Base-by-base conservation (phyloP, 1,140 invertebrate genomes). In the Leptonema lineaticorne region DNA sequence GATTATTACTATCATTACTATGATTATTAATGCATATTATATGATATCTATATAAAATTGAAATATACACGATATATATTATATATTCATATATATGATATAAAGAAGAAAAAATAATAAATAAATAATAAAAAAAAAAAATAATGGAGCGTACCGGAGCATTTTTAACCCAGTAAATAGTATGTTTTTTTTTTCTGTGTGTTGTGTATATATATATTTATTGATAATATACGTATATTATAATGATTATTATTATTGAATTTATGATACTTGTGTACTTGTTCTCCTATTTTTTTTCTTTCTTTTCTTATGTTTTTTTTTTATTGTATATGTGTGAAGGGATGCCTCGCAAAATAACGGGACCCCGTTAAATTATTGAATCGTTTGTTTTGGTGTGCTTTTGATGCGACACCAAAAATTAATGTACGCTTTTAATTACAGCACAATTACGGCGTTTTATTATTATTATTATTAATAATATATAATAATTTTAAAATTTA, bases 281-380 rank as follows among this genome's bases (percentile, higher is more conserved):
- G 2, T 28, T 58, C 29, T 58, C n/a, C 26, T 7, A 22, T 11
- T 18, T 33, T 41, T 20, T 62, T 5, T 62, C 2, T 62, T 28
- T 28, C 11, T 4, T 59, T 30, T 18, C 8, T 59, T 37, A 18
- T 16, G 16, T 29, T 16, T 57, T n/a, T 14, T n/a, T 33, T 59
- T 30, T 59, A 9, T 63, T 33, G n/a, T n/a, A n/a, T n/a, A n/a
- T n/a, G n/a, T 50, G 50, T 50, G 62, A 64, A 64, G 62, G 62
- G 29, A 64, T 50, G 62, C 62, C 62, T 64, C 62, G 62, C 4
- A 45, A 63, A 46, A 60, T 28, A 20, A 48, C 6, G 45, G 14
- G 30, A 33, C 30, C 30, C 30, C 30, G 5, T 5, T 11, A 5
- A 5, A 5, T 11, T 5, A 14, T 41, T 41, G 11, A 11, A 8